Conservation (phyloP, 2,888 invertebrate species). For the Lochmaea capreae region DNA sequence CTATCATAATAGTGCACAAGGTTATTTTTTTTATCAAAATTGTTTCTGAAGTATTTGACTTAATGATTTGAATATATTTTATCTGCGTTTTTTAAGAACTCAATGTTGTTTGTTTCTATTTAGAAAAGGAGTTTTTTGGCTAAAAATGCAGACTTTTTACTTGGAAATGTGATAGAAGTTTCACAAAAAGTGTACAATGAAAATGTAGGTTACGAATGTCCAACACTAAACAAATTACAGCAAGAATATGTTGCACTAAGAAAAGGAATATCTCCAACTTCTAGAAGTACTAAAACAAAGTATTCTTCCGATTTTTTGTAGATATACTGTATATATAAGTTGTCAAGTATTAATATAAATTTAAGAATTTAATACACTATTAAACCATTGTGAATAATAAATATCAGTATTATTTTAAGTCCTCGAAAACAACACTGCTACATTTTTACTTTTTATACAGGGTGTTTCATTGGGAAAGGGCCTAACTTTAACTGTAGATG, state of each 20-base stretch:
- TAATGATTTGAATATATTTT: too few species aligned
- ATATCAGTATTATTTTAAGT: background rate
- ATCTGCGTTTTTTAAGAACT: too few species aligned
- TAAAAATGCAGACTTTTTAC: constrained; percentile 79
- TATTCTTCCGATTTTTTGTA: constrained; percentile 71
- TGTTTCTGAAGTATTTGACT: too few species aligned
- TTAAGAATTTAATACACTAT: background rate
- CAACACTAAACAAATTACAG: constrained; percentile 67
- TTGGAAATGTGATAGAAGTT: constrained; percentile 74
- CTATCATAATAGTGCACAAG: too few species aligned
- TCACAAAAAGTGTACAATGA: constrained; percentile 74
- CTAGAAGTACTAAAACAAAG: constrained; percentile 72
- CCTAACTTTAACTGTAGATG: too few species aligned
- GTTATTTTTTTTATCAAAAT: too few species aligned
- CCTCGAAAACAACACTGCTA: too few species aligned
- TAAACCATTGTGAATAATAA: background rate
- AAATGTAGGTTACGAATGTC: constrained; percentile 72
- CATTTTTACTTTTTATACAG: too few species aligned
- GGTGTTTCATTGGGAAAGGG: too few species aligned
- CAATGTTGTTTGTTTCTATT: constrained; percentile 44
- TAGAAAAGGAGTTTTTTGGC: constrained; percentile 67
- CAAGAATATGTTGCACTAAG: constrained; percentile 70
- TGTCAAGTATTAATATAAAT: background rate
- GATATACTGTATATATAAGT: constrained; percentile 7
- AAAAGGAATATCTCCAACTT: constrained; percentile 69